Percentiles rank a stretch among this genome's conserved stretches.
phyloP scores from a whole-genome alignment of 2,888 invertebrate genomes.

The Cyclophora punctaria region DNA sequence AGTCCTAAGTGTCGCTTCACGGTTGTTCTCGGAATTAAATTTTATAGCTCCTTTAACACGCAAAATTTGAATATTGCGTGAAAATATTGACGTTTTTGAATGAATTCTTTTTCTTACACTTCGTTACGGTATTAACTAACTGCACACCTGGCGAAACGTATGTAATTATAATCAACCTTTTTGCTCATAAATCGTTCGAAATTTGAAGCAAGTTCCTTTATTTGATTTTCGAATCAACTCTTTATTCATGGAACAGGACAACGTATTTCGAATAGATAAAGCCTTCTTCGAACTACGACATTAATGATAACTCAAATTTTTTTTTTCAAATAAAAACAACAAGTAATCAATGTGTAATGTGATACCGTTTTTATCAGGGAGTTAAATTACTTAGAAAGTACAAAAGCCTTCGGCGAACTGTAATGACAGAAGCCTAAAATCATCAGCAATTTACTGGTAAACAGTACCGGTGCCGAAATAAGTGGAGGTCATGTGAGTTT shows the following conservation, averaged over 20 bases:
- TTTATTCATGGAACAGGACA: no score
- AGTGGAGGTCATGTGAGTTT: slow-evolving; percentile 48
- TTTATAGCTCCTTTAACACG: slow-evolving; percentile 51
- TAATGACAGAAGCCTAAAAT: slow-evolving; percentile 69
- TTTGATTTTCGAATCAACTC: no score
- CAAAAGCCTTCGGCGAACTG: slow-evolving; percentile 34
- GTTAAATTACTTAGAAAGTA: slow-evolving; percentile 47
- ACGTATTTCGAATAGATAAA: no score
- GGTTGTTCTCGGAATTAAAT: slow-evolving; percentile 39
- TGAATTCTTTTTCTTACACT: slow-evolving; percentile 19
- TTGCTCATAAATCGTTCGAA: no score
- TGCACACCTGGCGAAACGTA: slow-evolving; percentile 15
- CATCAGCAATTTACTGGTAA: slow-evolving; percentile 59
- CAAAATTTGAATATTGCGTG: slow-evolving; percentile 45
- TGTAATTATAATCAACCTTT: slow-evolving; percentile 12
- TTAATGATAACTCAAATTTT: no score
- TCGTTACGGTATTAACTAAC: slow-evolving; percentile 9
- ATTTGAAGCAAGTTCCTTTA: no score
- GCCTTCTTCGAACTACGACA: no score
- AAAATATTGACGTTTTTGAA: slow-evolving; percentile 28
- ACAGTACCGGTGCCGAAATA: slow-evolving; percentile 59
- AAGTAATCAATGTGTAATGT: not conserved
- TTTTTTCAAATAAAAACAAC: not conserved
- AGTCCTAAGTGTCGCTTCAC: slow-evolving; percentile 42
- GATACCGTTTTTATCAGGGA: slow-evolving; percentile 19